Percentiles rank a stretch among this genome's conserved stretches.
Evolutionary conservation across 2,113 vertebrate species (phyloP).

Genomic region (Strix aluco): DNA sequence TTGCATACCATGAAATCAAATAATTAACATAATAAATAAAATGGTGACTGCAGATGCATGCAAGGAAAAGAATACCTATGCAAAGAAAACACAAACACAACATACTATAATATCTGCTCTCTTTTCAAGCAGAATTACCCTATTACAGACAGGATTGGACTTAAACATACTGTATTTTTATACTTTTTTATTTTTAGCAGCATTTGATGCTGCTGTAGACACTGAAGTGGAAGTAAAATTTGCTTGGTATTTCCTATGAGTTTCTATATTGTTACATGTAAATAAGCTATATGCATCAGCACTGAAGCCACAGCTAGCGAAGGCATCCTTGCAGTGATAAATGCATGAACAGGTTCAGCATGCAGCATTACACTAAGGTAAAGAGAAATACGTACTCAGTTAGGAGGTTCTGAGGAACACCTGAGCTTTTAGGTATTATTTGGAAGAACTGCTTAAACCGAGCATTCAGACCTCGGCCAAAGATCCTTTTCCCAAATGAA

Average conservation of each 20-base stretch:
- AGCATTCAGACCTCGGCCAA: not conserved
- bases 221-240: not conserved
- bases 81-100: not conserved
- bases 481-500: not conserved
- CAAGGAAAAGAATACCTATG: not conserved
- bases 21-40: not conserved
- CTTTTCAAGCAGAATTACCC: not conserved
- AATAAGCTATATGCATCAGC: not conserved
- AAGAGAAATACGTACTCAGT: not conserved
- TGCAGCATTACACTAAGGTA: not conserved
- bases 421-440: not conserved
- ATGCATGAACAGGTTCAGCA: not conserved
- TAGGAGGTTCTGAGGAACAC: not conserved
- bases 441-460: not conserved
- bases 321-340: not conserved
- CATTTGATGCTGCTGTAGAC: not conserved
- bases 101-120: not conserved
- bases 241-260: not conserved
- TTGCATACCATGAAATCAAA: not conserved
- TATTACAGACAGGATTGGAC: not conserved
- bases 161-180: not conserved
- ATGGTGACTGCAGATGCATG: not conserved
- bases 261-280: not conserved
- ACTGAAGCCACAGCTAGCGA: not conserved
- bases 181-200: not conserved